Evolutionary conservation across 2,888 invertebrate genomes (phyloP).

Genomic region (Drosophila paramelanica): DNA sequence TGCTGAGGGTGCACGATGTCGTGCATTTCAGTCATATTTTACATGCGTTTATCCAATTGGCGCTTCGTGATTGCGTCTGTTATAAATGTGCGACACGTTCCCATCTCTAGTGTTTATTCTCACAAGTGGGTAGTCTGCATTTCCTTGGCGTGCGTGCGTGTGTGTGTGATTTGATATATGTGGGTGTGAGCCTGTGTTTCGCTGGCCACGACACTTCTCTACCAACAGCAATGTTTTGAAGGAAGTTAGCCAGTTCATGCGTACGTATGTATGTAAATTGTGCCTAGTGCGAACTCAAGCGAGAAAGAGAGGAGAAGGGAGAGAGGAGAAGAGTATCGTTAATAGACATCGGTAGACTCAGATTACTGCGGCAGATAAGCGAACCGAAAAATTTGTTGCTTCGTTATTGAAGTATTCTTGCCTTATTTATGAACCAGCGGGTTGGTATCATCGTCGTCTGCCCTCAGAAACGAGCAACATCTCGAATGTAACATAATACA

Average conservation of each 20-base stretch:
- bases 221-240: slow-evolving; percentile 45
- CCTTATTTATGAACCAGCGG: slow-evolving; percentile 63
- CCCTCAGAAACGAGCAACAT: slow-evolving; percentile 22
- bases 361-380: slow-evolving; percentile 72
- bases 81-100: no score
- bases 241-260: slow-evolving; percentile 42
- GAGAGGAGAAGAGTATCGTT: slow-evolving; percentile 35
- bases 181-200: slow-evolving; percentile 42
- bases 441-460: slow-evolving; percentile 2
- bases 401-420: slow-evolving; percentile 54
- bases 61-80: neutral
- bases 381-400: slow-evolving; percentile 54
- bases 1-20: no score
- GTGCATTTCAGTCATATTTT: no score
- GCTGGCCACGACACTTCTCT: slow-evolving; percentile 64
- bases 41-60: no score
- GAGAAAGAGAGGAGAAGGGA: slow-evolving; percentile 3
- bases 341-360: slow-evolving; percentile 64
- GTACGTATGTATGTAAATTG: slow-evolving; percentile 26
- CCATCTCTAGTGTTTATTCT: neutral
- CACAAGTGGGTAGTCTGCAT: neutral
- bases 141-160: neutral
- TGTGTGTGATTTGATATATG: slow-evolving; percentile 18
- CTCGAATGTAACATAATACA: slow-evolving; percentile 66
- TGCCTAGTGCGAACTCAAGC: slow-evolving; percentile 5